Conservation (phyloP, 2,888 invertebrate genomes). For the Platerodrilus igneus region DNA sequence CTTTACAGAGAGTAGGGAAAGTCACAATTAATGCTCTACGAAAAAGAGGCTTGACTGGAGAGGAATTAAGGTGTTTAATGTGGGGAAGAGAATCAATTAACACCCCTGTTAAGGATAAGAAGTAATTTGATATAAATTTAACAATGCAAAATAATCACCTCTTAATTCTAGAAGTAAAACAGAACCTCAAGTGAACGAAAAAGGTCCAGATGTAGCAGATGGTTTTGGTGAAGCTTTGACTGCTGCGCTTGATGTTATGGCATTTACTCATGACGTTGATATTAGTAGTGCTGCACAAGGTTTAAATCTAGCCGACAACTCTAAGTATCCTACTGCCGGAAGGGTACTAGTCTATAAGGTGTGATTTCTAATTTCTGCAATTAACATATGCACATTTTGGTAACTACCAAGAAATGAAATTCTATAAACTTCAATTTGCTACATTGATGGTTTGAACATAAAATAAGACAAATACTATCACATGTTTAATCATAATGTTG, state of each 20-base stretch:
- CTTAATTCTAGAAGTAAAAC: too few relatives aligned
- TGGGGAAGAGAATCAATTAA: conserved; percentile 88
- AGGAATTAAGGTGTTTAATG: conserved; percentile 80
- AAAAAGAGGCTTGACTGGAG: conserved; percentile 79
- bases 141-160: conserved; percentile 3
- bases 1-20: conserved; percentile 72
- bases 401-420: too few relatives aligned
- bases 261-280: conserved; percentile 66
- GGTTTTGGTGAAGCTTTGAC: conserved; percentile 62
- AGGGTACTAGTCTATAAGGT: conserved; percentile 10
- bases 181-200: conserved; percentile 42
- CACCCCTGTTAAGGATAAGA: conserved; percentile 71
- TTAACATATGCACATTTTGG: too few relatives aligned
- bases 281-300: conserved; percentile 37
- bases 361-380: too few relatives aligned
- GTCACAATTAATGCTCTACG: conserved; percentile 80
- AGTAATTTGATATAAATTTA: conserved; percentile 46
- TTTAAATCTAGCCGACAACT: conserved; percentile 36
- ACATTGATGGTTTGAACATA: too few relatives aligned
- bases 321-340: conserved; percentile 19
- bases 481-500: too few relatives aligned
- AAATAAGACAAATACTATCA: too few relatives aligned
- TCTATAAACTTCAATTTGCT: too few relatives aligned
- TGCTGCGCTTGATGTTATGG: conserved; percentile 77
- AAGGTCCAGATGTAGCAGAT: conserved; percentile 48